Base-by-base conservation (phyloP, 2,797 vertebrate species). In the Agapornis canus region DNA sequence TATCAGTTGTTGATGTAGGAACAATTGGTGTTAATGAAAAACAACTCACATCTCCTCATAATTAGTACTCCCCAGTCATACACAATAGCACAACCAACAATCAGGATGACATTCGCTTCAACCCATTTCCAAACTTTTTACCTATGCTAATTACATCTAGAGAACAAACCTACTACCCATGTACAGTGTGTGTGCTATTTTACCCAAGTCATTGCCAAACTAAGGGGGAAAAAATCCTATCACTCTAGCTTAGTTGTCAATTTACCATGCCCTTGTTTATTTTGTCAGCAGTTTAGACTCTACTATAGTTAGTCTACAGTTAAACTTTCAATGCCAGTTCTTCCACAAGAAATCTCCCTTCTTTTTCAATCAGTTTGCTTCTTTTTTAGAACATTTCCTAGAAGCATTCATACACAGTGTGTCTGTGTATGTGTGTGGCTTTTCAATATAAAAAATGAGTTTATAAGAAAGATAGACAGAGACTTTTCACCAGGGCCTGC, bases 211-310 rank as follows among this genome's bases (percentile, higher is more conserved):
- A 60, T 23, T 47, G 20, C 17, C 32, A 83, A 60, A 68, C 27
- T 51, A 82, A 82, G 17, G 14, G 9, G 4, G 40, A 42, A 51
- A 48, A 37, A 20, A 0, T 0, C 2, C 4, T 26, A 31, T 14
- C 22, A 47, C 9, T 19, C 68, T 89, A 72, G 8, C 2, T 37
- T 63, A 22, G 6, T 49, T 85, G 9, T 11, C 49, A 54, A 35
- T 82, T 76, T 76, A 26, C 15, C 8, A 23, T 32, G 15, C 2
- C 13, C 2, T 48, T 73, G 2, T 32, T 85, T 20, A 29, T 32
- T 49, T 84, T 59, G 40, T 47, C 21, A n/a, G 20, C 5, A 0
- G 65, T 87, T 87, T 66, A 51, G 10, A 64, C 15, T 63, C 29
- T 57, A 19, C 6, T 82, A 4, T 19, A 79, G 6, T 27, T 78